A percentile compares a stretch with the other conserved stretches of the same genome.
Conservation (phyloP, 2,797 vertebrate genomes). For the Valencia hispanica region DNA sequence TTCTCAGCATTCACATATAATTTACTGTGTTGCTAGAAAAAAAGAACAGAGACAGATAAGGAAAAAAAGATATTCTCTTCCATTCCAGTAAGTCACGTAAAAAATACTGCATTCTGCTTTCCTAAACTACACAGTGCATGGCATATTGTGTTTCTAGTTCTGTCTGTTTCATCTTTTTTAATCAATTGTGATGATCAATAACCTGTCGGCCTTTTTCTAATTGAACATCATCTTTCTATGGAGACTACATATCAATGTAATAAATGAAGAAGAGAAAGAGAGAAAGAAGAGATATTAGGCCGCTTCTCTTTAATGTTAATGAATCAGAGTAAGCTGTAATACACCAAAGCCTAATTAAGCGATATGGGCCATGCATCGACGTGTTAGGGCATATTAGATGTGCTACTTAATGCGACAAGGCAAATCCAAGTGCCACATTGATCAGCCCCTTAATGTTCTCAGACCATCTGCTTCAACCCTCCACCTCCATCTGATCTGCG, state of each 20-base stretch:
- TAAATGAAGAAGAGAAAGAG: conserved; percentile 31
- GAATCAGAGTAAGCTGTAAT: conserved; percentile 63
- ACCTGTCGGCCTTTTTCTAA: conserved; percentile 38
- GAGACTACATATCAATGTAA: conserved; percentile 46
- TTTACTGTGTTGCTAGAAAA: background rate
- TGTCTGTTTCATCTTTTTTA: conserved; percentile 40
- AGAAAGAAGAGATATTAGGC: conserved; percentile 15
- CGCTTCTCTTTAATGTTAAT: conserved; percentile 52
- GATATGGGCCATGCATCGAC: conserved; percentile 64
- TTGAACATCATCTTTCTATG: conserved; percentile 57
- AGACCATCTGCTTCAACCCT: conserved; percentile 68
- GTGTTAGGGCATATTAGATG: conserved; percentile 71
- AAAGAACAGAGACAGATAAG: background rate
- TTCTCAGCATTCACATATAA: background rate
- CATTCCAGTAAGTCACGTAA: conserved; percentile 18
- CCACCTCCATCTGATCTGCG: conserved; percentile 61
- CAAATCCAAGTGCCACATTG: conserved; percentile 78
- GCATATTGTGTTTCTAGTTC: conserved; percentile 33
- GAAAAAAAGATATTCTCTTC: background rate
- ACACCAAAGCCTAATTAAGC: conserved; percentile 75
- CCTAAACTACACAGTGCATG: conserved; percentile 26
- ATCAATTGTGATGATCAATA: conserved; percentile 54
- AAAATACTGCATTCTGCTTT: conserved; percentile 20
- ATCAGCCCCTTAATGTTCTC: conserved; percentile 78
- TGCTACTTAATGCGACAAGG: conserved; percentile 75